Conservation (phyloP, 1,140 invertebrate species). For the Cardiocondyla obscurior region DNA sequence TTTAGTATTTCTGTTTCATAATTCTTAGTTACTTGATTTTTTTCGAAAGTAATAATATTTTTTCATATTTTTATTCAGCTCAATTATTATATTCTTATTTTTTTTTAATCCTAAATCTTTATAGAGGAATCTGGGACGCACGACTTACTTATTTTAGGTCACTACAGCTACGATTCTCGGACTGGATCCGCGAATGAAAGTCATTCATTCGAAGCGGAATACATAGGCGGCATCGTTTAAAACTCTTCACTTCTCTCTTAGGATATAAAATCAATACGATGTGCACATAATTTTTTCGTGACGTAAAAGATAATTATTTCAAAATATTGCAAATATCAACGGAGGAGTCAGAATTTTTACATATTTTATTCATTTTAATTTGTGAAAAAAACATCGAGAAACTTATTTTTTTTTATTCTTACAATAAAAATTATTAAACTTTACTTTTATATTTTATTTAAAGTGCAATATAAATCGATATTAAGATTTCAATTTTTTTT, state of each 20-base stretch:
- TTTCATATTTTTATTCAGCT: not conserved
- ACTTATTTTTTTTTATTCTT: not conserved
- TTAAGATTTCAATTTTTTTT: too few relatives aligned
- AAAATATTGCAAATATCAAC: not conserved
- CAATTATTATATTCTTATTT: not conserved
- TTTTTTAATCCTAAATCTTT: not conserved
- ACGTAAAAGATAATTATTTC: not conserved
- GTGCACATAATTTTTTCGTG: not conserved
- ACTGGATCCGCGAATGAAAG: conserved; percentile 28
- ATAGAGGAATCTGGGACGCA: conserved; percentile 19
- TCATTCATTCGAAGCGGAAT: not conserved
- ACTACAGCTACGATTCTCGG: conserved; percentile 25
- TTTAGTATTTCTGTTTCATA: not conserved
- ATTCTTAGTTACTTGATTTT: not conserved
- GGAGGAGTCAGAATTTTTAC: not conserved
- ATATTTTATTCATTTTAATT: not conserved
- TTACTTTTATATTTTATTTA: not conserved
- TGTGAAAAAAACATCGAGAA: not conserved
- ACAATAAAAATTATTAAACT: not conserved
- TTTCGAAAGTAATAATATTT: not conserved
- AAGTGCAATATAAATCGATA: not conserved
- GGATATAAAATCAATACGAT: not conserved
- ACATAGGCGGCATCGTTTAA: conserved; percentile 9
- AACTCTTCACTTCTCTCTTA: conserved; percentile 16
- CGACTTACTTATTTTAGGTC: conserved; percentile 19